Conservation (phyloP, 1,140 invertebrate species). For the Propsilocerus akamusi region DNA sequence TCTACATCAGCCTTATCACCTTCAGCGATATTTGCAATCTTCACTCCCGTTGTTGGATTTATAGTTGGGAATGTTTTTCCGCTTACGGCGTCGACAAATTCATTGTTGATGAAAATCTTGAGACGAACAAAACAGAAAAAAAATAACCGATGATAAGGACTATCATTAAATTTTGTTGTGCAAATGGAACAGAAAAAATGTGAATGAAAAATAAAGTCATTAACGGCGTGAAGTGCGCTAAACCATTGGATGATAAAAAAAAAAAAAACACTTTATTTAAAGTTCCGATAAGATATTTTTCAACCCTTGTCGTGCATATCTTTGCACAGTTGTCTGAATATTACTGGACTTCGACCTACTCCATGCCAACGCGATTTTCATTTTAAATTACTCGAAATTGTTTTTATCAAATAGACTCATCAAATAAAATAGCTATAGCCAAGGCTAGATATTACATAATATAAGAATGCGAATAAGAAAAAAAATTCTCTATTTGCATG, state of each 20-base stretch:
- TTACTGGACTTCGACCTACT: too few species aligned
- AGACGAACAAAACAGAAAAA: neutral
- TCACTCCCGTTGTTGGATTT: constrained; percentile 37
- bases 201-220: neutral
- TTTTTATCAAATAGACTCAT: too few species aligned
- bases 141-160: neutral
- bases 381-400: too few species aligned
- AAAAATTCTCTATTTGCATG: too few species aligned
- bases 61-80: constrained; percentile 21
- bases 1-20: constrained; percentile 29
- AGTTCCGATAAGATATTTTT: too few species aligned
- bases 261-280: neutral
- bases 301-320: too few species aligned
- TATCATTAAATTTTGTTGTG: neutral
- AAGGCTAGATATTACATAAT: too few species aligned
- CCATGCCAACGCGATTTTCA: too few species aligned
- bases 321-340: too few species aligned
- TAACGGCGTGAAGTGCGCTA: too few species aligned
- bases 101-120: constrained; percentile 38
- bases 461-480: too few species aligned
- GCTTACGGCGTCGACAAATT: constrained; percentile 32
- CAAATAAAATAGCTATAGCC: too few species aligned
- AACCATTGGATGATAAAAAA: neutral
- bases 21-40: constrained; percentile 35
- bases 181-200: neutral